phyloP scores from a whole-genome alignment of 2,797 vertebrate genomes.

The Cetoscarus ocellatus region DNA sequence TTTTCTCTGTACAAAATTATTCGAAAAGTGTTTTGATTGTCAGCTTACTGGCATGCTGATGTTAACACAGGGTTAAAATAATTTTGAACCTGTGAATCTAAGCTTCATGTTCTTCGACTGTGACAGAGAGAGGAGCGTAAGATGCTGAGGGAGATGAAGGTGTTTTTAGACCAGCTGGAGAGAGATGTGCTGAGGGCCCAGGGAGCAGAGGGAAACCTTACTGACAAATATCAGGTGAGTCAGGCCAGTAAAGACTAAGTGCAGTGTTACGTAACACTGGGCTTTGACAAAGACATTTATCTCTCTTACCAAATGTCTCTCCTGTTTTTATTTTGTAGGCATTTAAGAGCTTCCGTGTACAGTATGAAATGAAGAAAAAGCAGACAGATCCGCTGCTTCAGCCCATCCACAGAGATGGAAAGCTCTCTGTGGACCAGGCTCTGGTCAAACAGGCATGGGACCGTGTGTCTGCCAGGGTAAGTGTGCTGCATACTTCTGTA shows the following conservation, averaged over 20 bases:
- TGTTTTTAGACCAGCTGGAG: constrained; percentile 97
- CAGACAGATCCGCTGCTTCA: constrained; percentile 90
- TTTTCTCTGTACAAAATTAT: constrained; percentile 9
- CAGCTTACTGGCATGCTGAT: constrained; percentile 9
- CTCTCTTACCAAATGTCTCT: not conserved
- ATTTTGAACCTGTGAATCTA: constrained; percentile 31
- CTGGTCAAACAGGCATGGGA: constrained; percentile 97
- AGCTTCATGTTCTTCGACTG: constrained; percentile 16
- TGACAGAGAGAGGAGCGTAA: constrained; percentile 92
- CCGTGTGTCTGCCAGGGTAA: constrained; percentile 91
- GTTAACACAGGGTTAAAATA: constrained; percentile 9
- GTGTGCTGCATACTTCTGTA: constrained; percentile 31
- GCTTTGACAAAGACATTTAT: constrained; percentile 7
- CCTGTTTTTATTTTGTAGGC: constrained; percentile 77
- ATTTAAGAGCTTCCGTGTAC: constrained; percentile 93
- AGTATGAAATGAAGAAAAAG: constrained; percentile 95
- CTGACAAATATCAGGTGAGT: constrained; percentile 93
- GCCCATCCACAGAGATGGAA: constrained; percentile 91
- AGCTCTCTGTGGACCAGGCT: constrained; percentile 96
- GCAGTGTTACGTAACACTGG: constrained; percentile 1
- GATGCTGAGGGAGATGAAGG: constrained; percentile 92
- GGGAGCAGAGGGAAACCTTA: constrained; percentile 89
- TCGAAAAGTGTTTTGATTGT: constrained; percentile 27
- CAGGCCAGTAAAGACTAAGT: constrained; percentile 8
- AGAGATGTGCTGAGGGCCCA: constrained; percentile 93